Percentiles rank a stretch among this genome's conserved stretches.
Conservation (phyloP, 2,888 invertebrate genomes). For the Salticus scenicus region DNA sequence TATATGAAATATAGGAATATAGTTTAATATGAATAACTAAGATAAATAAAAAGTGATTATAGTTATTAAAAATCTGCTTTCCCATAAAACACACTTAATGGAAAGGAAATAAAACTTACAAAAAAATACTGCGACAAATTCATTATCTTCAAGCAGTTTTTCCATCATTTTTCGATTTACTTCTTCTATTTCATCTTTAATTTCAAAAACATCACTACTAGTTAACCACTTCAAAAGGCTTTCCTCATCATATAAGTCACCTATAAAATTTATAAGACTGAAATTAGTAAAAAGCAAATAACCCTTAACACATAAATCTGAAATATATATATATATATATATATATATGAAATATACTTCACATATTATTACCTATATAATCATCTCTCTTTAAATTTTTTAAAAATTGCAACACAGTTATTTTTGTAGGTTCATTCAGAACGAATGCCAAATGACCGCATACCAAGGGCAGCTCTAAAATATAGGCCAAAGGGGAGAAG, state of each 20-base stretch:
- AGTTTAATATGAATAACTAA: too few relatives aligned
- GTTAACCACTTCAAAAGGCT: slow-evolving; percentile 91
- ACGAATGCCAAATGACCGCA: too few relatives aligned
- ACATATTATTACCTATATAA: neutral
- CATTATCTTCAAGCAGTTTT: slow-evolving; percentile 94
- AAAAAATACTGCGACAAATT: slow-evolving; percentile 95
- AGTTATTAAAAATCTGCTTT: too few relatives aligned
- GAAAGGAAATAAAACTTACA: too few relatives aligned
- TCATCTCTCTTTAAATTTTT: neutral
- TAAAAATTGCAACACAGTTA: neutral
- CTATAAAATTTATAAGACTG: slow-evolving; percentile 71
- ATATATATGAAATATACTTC: neutral
- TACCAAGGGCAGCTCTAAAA: too few relatives aligned
- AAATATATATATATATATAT: too few relatives aligned
- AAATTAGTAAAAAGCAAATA: neutral
- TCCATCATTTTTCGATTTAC: slow-evolving; percentile 97
- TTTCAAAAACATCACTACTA: slow-evolving; percentile 94
- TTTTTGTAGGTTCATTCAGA: too few relatives aligned
- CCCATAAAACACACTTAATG: too few relatives aligned
- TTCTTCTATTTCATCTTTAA: slow-evolving; percentile 97
- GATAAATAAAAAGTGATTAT: too few relatives aligned
- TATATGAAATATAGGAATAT: too few relatives aligned
- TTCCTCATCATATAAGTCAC: slow-evolving; percentile 90
- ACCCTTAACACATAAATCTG: neutral
- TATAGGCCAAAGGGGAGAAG: too few relatives aligned